Conservation (phyloP, 2,797 vertebrate species). For the Pangasius mekongensis region DNA sequence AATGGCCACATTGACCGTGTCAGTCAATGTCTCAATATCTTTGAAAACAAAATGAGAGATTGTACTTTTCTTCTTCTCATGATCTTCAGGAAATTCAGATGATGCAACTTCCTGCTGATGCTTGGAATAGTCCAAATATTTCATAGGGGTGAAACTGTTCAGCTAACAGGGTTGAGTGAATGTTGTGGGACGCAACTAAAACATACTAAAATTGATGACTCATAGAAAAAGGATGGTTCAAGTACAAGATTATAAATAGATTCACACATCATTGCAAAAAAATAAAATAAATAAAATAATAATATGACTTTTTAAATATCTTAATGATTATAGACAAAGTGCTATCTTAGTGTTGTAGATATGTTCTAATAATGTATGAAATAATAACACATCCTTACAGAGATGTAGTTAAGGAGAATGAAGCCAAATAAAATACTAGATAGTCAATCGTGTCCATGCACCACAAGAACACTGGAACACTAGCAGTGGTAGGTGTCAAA, state of each 20-base stretch:
- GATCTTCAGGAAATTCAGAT: neutral
- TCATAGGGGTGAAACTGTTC: neutral
- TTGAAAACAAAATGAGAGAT: neutral
- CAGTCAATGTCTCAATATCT: no score
- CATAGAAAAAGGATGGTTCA: neutral
- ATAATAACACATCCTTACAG: neutral
- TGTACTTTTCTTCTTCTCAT: neutral
- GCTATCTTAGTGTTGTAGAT: neutral
- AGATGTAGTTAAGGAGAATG: neutral
- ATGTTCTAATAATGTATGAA: neutral
- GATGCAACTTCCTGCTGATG: no score
- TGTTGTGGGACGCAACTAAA: neutral
- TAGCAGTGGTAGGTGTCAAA: neutral
- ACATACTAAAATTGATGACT: neutral
- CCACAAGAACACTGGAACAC: neutral
- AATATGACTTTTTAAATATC: neutral
- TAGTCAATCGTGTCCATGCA: neutral
- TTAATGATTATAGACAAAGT: neutral
- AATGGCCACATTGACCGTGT: neutral
- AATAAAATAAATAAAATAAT: no score
- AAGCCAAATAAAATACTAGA: neutral
- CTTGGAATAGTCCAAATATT: no score
- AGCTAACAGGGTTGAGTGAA: neutral
- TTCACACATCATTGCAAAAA: neutral
- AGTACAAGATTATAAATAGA: neutral